phyloP scores from a whole-genome alignment of 2,888 invertebrate species.

The Fabriciana adippe region DNA sequence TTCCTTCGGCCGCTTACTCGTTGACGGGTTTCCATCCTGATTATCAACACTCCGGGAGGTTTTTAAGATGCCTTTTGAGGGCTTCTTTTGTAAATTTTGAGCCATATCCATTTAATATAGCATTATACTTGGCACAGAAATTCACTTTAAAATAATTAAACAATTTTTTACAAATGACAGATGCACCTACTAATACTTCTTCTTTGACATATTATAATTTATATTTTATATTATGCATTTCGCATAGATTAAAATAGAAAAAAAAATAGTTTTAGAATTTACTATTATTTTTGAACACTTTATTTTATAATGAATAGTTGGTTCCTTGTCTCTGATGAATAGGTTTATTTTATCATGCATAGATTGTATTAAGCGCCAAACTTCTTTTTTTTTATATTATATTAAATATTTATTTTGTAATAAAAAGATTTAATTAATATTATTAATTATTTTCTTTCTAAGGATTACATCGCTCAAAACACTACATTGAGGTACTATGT shows the following conservation, averaged over 20 bases:
- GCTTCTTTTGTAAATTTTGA: slow-evolving; percentile 91
- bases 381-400: too few relatives aligned
- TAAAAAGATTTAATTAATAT: too few relatives aligned
- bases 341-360: too few relatives aligned
- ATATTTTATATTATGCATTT: too few relatives aligned
- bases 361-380: too few relatives aligned
- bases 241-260: slow-evolving; percentile 1
- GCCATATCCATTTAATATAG: slow-evolving; percentile 78
- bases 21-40: slow-evolving; percentile 72
- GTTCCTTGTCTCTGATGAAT: too few relatives aligned
- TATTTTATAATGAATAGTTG: too few relatives aligned
- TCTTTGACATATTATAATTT: slow-evolving; percentile 23
- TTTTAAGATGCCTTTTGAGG: slow-evolving; percentile 95
- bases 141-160: slow-evolving; percentile 25
- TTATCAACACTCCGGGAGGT: slow-evolving; percentile 95
- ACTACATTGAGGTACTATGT: too few relatives aligned
- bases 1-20: slow-evolving; percentile 80
- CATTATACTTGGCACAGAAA: slow-evolving; percentile 49
- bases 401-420: too few relatives aligned
- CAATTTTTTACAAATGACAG: slow-evolving; percentile 31
- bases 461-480: too few relatives aligned
- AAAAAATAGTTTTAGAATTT: not conserved
- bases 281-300: too few relatives aligned
- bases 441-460: too few relatives aligned
- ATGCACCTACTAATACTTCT: slow-evolving; percentile 25